A percentile compares a stretch with the other conserved stretches of the same genome.
Evolutionary conservation across 2,888 invertebrate species (phyloP).

Genomic region (Epinotia demarniana): DNA sequence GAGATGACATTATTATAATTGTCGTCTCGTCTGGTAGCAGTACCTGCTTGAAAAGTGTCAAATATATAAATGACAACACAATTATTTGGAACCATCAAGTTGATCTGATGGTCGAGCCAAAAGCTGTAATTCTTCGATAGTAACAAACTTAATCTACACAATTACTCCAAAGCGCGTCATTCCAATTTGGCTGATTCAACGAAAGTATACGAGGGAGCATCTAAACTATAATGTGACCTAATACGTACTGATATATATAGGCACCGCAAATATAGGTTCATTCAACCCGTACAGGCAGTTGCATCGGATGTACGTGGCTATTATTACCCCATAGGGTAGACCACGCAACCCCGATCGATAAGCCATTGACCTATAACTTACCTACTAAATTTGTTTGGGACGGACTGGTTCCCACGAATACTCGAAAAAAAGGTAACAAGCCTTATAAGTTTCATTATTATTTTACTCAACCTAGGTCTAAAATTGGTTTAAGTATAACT

Average conservation of each 20-base stretch:
- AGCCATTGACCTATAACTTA: slow-evolving; percentile 62
- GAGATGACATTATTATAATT: too few relatives aligned
- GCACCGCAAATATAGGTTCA: slow-evolving; percentile 19
- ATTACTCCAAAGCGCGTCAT: too few relatives aligned
- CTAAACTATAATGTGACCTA: not conserved
- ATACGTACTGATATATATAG: not conserved
- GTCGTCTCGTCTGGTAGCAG: too few relatives aligned
- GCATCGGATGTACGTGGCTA: slow-evolving; percentile 29
- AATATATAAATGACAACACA: too few relatives aligned
- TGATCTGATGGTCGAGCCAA: too few relatives aligned
- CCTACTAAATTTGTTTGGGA: slow-evolving; percentile 47
- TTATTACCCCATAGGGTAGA: slow-evolving; percentile 41
- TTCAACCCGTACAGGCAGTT: slow-evolving; percentile 3
- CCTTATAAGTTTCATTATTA: not conserved
- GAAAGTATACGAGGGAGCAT: not conserved
- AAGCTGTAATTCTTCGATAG: too few relatives aligned
- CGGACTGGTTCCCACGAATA: slow-evolving; percentile 9
- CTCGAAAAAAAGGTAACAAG: not conserved
- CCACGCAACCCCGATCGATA: slow-evolving; percentile 64
- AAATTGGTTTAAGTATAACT: not conserved
- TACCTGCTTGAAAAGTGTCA: too few relatives aligned
- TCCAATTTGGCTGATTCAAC: too few relatives aligned
- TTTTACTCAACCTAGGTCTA: not conserved
- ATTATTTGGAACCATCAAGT: too few relatives aligned
- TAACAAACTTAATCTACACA: too few relatives aligned